These are phyloP conservation scores for Threskiornis aethiopicus DNA, from an alignment of 2,797 vertebrate species.

Conservation along the genomic window DNA sequence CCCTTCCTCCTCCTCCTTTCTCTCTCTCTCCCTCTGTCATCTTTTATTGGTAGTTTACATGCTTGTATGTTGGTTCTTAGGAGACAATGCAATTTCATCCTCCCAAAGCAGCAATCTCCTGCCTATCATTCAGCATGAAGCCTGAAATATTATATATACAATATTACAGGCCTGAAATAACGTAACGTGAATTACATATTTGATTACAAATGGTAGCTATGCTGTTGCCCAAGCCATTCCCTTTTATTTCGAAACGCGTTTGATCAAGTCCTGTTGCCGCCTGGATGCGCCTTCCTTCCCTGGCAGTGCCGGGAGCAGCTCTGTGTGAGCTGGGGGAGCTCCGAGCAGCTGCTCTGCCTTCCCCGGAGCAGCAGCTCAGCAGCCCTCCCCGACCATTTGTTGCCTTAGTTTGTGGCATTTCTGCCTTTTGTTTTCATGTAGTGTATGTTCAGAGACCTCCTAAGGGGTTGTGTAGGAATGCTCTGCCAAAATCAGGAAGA, in stretches of 20 bases:
- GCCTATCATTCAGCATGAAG: not conserved
- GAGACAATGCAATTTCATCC: not conserved
- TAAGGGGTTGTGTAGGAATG: not conserved
- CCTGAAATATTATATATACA: not conserved
- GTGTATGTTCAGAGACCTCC: not conserved
- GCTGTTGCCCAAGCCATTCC: not conserved
- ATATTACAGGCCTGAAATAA: not conserved
- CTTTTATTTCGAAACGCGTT: not conserved
- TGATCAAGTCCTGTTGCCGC: accelerated
- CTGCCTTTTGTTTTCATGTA: not conserved
- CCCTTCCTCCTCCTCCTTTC: not conserved
- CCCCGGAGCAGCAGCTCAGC: not conserved
- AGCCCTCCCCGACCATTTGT: not conserved
- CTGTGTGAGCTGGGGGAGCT: not conserved
- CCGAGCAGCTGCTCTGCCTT: not conserved
- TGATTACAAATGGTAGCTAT: not conserved
- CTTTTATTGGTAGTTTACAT: not conserved
- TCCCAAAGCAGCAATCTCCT: not conserved
- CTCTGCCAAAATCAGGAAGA: not conserved
- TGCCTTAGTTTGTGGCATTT: not conserved
- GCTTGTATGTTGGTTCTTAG: not conserved
- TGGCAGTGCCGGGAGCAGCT: not conserved
- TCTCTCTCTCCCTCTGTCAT: not conserved
- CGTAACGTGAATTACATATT: not conserved
- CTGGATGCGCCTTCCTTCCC: not conserved